Conservation (phyloP, 2,113 vertebrate genomes). For the Phycodurus eques region DNA sequence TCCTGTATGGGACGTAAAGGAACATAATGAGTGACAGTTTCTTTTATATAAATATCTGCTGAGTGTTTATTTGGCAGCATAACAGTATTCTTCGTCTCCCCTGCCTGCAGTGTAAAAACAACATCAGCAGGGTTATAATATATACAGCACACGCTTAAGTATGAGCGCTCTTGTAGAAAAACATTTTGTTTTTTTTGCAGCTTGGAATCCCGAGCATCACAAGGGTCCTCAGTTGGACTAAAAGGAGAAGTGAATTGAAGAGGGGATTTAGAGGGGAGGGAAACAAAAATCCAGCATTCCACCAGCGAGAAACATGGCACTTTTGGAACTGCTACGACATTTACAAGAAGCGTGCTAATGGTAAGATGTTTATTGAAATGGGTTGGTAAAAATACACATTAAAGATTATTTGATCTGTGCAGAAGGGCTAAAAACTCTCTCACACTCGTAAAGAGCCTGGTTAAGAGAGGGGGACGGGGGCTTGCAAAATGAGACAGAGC, state of each 20-base stretch:
- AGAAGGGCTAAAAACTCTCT: constrained; percentile 25
- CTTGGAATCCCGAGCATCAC: constrained; percentile 59
- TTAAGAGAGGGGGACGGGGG: constrained; percentile 52
- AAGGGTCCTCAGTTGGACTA: constrained; percentile 38
- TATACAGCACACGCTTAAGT: constrained; percentile 38
- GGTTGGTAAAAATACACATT: background rate
- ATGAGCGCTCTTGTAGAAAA: constrained; percentile 37
- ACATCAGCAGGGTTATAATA: constrained; percentile 41
- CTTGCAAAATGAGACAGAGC: constrained; percentile 1
- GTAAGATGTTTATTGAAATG: constrained; percentile 11
- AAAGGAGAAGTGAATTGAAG: constrained; percentile 34
- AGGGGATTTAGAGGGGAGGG: constrained; percentile 9
- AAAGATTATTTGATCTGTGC: constrained; percentile 1
- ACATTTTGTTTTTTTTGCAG: constrained; percentile 38
- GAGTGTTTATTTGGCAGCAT: constrained; percentile 48
- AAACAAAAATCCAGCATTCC: constrained; percentile 37
- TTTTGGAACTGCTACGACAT: constrained; percentile 20
- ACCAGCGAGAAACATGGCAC: constrained; percentile 20
- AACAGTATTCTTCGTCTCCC: constrained; percentile 20
- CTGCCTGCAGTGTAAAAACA: constrained; percentile 39
- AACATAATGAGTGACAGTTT: constrained; percentile 31
- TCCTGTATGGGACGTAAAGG: constrained; percentile 15
- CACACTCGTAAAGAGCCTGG: constrained; percentile 46
- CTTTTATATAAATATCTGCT: constrained; percentile 36
- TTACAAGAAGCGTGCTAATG: constrained; percentile 28